Base-by-base conservation (phyloP, 1,140 invertebrate genomes). In the Episyrphus balteatus region DNA sequence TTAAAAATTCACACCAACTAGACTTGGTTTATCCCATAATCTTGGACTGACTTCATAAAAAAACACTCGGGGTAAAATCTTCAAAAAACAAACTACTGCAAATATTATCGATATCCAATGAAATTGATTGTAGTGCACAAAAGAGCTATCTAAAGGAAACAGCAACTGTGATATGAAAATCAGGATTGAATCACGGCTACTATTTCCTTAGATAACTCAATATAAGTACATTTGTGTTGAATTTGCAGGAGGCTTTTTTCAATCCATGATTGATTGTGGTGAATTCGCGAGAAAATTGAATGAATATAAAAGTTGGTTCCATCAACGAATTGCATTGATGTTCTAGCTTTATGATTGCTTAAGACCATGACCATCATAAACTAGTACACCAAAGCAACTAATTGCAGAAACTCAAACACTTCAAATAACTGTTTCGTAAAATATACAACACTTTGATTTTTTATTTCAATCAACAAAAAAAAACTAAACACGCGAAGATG, bases 281-380 rank as follows among this genome's bases (percentile, higher is more conserved):
- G n/a, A n/a, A n/a, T n/a, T n/a, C n/a, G n/a, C n/a, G n/a, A n/a
- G n/a, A n/a, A n/a, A n/a, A n/a, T 18, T 40, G 3, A 52, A 33
- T n/a, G 38, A 43, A 17, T 32, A 11, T 32, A 17, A 12, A 37
- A 13, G 11, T 32, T n/a, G 40, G 30, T 51, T 13, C 17, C 46
- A 49, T 48, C 52, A 54, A 36, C 50, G 44, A 52, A 55, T 44
- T 70, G 64, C 74, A 68, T 72, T 74, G 72, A 65, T 78, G 70
- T 73, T 73, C 70, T 76, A 77, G 77, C 77, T 79, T 79, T 78
- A 80, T 77, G 75, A 71, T 58, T 47, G 50, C 54, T 42, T 55
- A 53, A 26, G 21, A 26, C 21, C 21, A 26, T 26, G 21, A 55
- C 52, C 53, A 58, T 66, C 75, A 78, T 76, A 77, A 79, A 72